Evolutionary conservation across 2,888 invertebrate species (phyloP).

Genomic region (Chrysolina americana): DNA sequence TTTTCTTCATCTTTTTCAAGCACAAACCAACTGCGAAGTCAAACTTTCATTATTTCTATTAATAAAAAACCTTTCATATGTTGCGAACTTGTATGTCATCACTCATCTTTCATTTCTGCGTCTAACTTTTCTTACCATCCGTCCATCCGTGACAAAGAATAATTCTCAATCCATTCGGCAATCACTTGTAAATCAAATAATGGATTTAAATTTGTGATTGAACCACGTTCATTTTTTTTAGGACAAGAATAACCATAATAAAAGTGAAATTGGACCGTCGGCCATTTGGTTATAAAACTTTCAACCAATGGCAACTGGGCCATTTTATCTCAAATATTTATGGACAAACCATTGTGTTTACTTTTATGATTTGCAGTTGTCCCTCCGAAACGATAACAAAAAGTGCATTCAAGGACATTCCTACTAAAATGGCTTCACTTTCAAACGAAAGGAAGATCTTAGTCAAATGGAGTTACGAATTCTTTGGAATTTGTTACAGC

Average conservation of each 20-base stretch:
- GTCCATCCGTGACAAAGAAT: no score
- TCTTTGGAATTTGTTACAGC: conserved; percentile 17
- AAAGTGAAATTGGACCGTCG: conserved; percentile 48
- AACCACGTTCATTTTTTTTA: conserved; percentile 21
- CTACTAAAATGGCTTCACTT: conserved; percentile 39
- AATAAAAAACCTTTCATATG: no score
- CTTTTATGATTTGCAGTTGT: conserved; percentile 46
- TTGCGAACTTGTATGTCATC: no score
- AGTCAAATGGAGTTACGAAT: conserved; percentile 13
- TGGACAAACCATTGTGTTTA: conserved; percentile 41
- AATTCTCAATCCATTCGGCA: neutral
- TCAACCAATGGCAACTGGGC: conserved; percentile 41
- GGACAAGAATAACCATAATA: conserved; percentile 37
- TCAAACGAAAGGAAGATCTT: conserved; percentile 21
- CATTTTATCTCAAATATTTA: conserved; percentile 47
- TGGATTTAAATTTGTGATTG: neutral
- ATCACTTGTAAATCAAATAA: conserved; percentile 4
- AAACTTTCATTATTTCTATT: no score
- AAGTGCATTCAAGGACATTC: conserved; percentile 36
- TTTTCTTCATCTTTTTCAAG: no score
- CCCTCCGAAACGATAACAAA: conserved; percentile 41
- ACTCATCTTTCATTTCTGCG: no score
- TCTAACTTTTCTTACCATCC: no score
- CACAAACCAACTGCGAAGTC: no score
- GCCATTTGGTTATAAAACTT: conserved; percentile 46